Conservation (phyloP, 2,113 vertebrate species). For the Oryzias woworae region DNA sequence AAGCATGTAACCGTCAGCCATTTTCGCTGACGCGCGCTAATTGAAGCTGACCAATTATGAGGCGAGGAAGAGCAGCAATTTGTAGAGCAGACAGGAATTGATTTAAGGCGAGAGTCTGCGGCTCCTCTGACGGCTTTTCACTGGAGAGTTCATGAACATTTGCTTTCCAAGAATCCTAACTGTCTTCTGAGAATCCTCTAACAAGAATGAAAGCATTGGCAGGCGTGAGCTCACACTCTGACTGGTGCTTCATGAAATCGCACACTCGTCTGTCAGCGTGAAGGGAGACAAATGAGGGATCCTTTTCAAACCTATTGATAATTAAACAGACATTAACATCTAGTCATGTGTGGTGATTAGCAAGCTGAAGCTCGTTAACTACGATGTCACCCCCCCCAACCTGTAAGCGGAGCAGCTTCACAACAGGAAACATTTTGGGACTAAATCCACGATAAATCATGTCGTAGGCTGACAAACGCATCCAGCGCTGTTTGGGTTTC, state of each 20-base stretch:
- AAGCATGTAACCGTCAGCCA: conserved; percentile 39
- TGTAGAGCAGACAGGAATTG: conserved; percentile 64
- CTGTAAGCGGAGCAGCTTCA: too few species aligned
- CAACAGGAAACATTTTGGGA: too few species aligned
- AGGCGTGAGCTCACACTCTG: conserved; percentile 14
- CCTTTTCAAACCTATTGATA: conserved; percentile 2
- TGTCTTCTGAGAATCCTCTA: conserved; percentile 7
- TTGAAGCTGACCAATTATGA: conserved; percentile 73
- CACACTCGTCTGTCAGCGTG: conserved; percentile 14
- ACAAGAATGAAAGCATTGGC: background rate
- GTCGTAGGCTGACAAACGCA: too few species aligned
- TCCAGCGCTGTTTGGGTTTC: too few species aligned
- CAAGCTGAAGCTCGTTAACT: too few species aligned
- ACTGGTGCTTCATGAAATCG: conserved; percentile 21
- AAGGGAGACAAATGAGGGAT: background rate
- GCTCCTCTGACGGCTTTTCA: conserved; percentile 14
- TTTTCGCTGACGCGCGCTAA: conserved; percentile 66
- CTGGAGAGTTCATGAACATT: conserved; percentile 55
- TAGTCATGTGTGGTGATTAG: too few species aligned
- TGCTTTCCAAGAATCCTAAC: conserved; percentile 29
- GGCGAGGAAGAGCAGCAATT: conserved; percentile 42
- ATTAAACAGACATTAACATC: conserved; percentile 4
- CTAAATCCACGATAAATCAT: too few species aligned
- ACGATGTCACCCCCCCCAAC: too few species aligned
- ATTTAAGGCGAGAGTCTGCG: conserved; percentile 48